Base-by-base conservation (phyloP, 2,888 invertebrate species). In the Plebejus argus region DNA sequence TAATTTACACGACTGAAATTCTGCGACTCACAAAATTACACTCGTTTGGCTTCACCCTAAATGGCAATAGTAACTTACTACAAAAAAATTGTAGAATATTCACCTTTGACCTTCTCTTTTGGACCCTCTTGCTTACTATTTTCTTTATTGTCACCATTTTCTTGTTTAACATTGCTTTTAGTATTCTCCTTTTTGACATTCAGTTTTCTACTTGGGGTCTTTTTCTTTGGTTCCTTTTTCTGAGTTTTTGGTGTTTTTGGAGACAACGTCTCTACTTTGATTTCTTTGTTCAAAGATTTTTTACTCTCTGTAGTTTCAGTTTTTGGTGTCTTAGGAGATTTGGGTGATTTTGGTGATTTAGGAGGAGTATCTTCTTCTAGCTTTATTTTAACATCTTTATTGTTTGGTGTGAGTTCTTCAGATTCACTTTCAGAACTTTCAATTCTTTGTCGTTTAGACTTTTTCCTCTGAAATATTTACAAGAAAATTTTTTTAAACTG, bases 361-460 rank as follows among this genome's bases (percentile, higher is more conserved):
- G 88, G 87, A 72, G 85, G 74, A 81, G 89, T 88, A 0, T 87
- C 80, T 76, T 76, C 77, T 49, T 78, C 72, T 61, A 39, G 12
- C 58, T 84, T 81, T 58, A 82, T 78, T 74, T 77, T 58, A 0
- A 77, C 39, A 6, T 53, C 33, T 61, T 72, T 23, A 6, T 45
- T 79, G 84, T 85, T 58, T 10, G 8, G 20, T 39, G 15, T 58
- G 28, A 2, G 23, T 39, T 80, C 76, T 15, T 88, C 89, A 0
- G 86, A 70, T 78, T 93, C 93, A 84, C 92, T 92, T 12, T 84
- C 88, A 0, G 92, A 91, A 76, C 93, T 94, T 58, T 90, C 90
- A 81, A 92, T 91, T 28, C 92, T 83, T 79, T 88, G 90, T 0
- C 92, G 87, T 85, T 93, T 94, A 10, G 80, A 28, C 83, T 88